phyloP scores from a whole-genome alignment of 2,113 vertebrate species.

The Microcebus tavaratra region DNA sequence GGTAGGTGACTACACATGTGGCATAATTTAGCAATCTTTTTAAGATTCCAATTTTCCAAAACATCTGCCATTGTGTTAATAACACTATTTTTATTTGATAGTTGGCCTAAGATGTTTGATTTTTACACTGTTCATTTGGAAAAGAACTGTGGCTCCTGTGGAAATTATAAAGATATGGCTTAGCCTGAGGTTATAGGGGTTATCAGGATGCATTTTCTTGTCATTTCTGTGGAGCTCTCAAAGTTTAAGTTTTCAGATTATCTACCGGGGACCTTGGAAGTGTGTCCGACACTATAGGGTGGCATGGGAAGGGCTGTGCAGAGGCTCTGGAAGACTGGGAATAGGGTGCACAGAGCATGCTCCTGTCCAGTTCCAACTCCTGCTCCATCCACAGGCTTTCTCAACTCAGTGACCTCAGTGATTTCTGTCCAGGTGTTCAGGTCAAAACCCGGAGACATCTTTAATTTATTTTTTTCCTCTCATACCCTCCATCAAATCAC shows the following conservation, averaged over 20 bases:
- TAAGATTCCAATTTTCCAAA: background rate
- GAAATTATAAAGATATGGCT: background rate
- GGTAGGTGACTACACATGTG: background rate
- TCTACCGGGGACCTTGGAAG: background rate
- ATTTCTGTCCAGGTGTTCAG: background rate
- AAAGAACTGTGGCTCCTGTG: background rate
- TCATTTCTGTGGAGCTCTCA: background rate
- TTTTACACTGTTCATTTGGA: background rate
- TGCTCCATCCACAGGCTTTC: background rate
- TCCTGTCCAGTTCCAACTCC: background rate
- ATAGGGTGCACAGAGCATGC: rapidly evolving
- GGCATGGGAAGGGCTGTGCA: rapidly evolving
- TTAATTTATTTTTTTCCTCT: background rate
- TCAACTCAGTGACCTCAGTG: background rate
- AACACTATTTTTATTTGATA: background rate
- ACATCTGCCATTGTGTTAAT: background rate
- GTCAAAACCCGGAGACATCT: background rate
- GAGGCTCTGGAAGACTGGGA: background rate
- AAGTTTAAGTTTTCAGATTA: background rate
- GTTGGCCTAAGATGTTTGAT: background rate
- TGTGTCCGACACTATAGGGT: background rate
- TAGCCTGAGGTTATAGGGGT: background rate
- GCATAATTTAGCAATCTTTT: background rate
- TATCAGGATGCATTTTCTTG: background rate
- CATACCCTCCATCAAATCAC: background rate